Conservation (phyloP, 2,797 vertebrate species). For the Cetoscarus ocellatus region DNA sequence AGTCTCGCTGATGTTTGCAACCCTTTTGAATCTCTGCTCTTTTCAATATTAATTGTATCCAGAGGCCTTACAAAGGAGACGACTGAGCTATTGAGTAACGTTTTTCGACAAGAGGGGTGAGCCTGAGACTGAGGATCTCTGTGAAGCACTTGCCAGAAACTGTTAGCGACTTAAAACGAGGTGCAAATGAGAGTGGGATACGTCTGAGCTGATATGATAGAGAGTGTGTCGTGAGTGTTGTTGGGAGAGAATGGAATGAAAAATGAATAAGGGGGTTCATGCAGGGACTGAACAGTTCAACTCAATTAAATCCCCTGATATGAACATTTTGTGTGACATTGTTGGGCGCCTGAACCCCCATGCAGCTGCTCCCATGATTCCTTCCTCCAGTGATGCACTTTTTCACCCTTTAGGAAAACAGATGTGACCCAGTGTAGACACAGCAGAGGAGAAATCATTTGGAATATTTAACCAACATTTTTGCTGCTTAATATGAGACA, state of each 20-base stretch:
- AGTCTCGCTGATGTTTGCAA: slow-evolving; percentile 40
- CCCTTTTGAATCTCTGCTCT: slow-evolving; percentile 38
- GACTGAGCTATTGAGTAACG: slow-evolving; percentile 35
- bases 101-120: slow-evolving; percentile 31
- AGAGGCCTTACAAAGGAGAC: slow-evolving; percentile 57
- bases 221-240: slow-evolving; percentile 1
- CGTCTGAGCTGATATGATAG: slow-evolving; percentile 6
- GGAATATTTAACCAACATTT: not conserved
- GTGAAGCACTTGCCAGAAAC: slow-evolving; percentile 47
- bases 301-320: slow-evolving; percentile 1
- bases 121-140: slow-evolving; percentile 35
- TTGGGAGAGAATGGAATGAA: not conserved
- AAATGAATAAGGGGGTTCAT: slow-evolving; percentile 7
- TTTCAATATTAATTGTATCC: slow-evolving; percentile 67
- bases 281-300: not conserved
- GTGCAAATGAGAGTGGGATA: slow-evolving; percentile 44
- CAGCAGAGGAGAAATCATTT: not conserved
- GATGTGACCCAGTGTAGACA: not conserved
- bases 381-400: not conserved
- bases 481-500: not conserved
- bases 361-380: slow-evolving; percentile 23
- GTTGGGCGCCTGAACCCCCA: not conserved
- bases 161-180: slow-evolving; percentile 19
- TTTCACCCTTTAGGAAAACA: not conserved
- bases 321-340: not conserved